Evolutionary conservation across 2,797 vertebrate genomes (phyloP), one percentile per base, ranked within the genome.

Genomic region (Protosalanx chinensis): DNA sequence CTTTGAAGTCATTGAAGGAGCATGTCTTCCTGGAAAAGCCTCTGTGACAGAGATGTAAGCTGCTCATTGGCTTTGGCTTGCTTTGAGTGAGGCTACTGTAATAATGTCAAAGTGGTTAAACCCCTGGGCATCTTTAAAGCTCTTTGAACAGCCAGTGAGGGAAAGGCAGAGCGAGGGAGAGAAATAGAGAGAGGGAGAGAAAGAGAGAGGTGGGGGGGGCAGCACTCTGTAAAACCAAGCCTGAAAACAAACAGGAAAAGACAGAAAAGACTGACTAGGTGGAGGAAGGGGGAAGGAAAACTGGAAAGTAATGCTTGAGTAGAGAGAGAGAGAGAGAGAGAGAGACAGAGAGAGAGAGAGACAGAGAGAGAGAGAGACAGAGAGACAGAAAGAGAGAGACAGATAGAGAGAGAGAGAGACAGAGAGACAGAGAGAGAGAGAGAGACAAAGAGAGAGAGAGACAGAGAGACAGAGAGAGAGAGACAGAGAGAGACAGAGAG

Each of bases 81-180:
- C 82, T 89, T 87, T 89, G 88, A 89, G 84, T 85, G 85, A 85
- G 80, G 84, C 87, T 82, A 77, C 77, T 91, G 88, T 86, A 89
- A 90, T 90, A 86, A 88, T 86, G 88, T 90, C 85, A 88, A 86
- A 88, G 85, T 90, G 85, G 85, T 85, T 89, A 88, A 90, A 86
- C 86, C 84, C 75, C 69, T 6, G 68, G 86, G 85, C 81, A 76
- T 86, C 87, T 88, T 90, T 89, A 88, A 87, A 90, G 85, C 86
- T 88, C 86, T 90, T 89, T 88, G 84, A 85, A 78, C 84, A 78
- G 81, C 82, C 72, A 67, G 79, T 72, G 67, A 72, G 73, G 65
- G 73, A 70, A 72, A 67, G 69, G 61, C 32, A 5, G 70, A 18
- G 33, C 4, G 62, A 73, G 64, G 60, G 74, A 69, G 72, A 65